These are phyloP conservation scores for Hymenochirus boettgeri DNA, from an alignment of 2,113 vertebrate species.

Conservation along the genomic window DNA sequence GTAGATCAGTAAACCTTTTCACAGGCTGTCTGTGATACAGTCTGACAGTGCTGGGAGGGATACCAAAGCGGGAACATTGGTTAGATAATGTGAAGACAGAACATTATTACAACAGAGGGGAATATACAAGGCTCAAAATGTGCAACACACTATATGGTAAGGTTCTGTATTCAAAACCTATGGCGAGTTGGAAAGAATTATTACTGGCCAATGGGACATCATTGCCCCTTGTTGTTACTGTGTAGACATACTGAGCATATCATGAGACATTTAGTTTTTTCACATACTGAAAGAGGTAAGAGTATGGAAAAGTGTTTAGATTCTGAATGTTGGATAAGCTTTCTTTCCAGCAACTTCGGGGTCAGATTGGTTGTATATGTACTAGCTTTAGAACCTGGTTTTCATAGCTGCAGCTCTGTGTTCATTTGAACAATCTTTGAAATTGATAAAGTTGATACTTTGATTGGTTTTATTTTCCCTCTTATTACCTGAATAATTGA, in stretches of 20 bases:
- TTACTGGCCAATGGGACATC: not conserved
- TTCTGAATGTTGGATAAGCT: not conserved
- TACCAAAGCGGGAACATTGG: conserved; percentile 4
- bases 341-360: no score
- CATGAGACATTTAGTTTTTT: not conserved
- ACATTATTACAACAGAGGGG: not conserved
- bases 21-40: conserved; percentile 9
- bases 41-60: conserved; percentile 21
- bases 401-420: no score
- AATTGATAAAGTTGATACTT: no score
- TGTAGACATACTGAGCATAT: not conserved
- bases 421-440: no score
- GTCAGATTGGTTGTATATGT: no score
- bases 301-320: conserved; percentile 1
- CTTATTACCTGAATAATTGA: no score
- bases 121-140: no score
- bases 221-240: not conserved
- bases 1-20: conserved; percentile 34
- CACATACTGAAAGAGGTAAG: conserved; percentile 3
- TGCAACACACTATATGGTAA: no score
- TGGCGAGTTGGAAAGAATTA: no score
- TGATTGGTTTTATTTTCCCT: no score
- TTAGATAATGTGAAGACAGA: conserved; percentile 11
- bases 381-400: no score
- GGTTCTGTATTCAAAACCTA: no score